Conservation (phyloP, 2,888 invertebrate genomes). For the Nebria salina region DNA sequence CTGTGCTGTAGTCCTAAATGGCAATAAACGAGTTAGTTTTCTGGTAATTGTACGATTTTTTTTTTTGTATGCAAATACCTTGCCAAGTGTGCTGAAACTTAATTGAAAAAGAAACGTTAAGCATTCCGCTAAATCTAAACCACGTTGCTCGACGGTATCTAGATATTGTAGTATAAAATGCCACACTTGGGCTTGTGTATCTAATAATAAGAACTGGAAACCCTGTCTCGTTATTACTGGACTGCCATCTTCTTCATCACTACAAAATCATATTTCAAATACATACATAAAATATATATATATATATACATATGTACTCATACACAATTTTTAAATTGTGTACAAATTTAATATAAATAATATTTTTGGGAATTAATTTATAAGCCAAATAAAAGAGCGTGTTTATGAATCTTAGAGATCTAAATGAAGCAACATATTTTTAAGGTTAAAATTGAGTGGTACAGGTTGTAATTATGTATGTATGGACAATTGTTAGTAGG, state of each 20-base stretch:
- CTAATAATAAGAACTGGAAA: conserved; percentile 95
- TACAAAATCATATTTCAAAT: conserved; percentile 55
- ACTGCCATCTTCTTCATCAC: conserved; percentile 82
- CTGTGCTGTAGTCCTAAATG: conserved; percentile 92
- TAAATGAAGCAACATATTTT: too few relatives aligned
- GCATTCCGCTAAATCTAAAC: conserved; percentile 89
- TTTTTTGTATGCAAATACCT: conserved; percentile 64
- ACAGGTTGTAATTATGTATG: background rate
- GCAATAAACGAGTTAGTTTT: conserved; percentile 11
- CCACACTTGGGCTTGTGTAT: conserved; percentile 96
- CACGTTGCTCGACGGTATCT: conserved; percentile 88
- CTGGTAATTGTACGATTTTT: background rate
- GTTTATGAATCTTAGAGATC: too few relatives aligned
- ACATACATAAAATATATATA: background rate
- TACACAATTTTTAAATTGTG: too few relatives aligned
- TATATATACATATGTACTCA: background rate
- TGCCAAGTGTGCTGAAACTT: conserved; percentile 93
- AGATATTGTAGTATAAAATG: conserved; percentile 96
- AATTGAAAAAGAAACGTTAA: conserved; percentile 96
- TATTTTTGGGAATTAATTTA: too few relatives aligned
- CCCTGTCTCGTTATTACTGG: conserved; percentile 93
- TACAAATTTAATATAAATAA: too few relatives aligned
- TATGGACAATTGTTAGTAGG: background rate
- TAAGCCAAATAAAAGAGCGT: too few relatives aligned
- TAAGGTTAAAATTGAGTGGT: too few relatives aligned